Evolutionary conservation across 1,140 invertebrate genomes (phyloP).

Genomic region (Drosophila truncata): DNA sequence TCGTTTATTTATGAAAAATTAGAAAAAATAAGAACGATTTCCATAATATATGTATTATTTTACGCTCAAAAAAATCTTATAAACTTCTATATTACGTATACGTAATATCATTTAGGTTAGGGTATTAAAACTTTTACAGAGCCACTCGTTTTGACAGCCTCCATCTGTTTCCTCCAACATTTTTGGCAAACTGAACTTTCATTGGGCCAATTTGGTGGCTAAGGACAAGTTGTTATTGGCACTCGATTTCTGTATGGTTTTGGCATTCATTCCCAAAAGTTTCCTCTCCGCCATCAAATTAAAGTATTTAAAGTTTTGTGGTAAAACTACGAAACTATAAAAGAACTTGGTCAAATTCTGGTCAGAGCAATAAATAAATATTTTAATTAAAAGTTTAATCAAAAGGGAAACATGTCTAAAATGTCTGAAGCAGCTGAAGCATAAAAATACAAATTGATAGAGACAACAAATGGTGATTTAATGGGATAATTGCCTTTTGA

Average conservation of each 20-base stretch:
- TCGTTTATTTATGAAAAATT: neutral
- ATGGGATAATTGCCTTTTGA: neutral
- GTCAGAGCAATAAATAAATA: slow-evolving; percentile 25
- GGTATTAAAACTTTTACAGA: slow-evolving; percentile 23
- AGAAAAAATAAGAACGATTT: neutral
- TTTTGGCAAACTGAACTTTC: slow-evolving; percentile 41
- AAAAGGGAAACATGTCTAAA: neutral
- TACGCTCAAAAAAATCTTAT: no score
- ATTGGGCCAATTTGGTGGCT: slow-evolving; percentile 51
- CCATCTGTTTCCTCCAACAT: slow-evolving; percentile 14
- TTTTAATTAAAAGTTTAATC: slow-evolving; percentile 40
- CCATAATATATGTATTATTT: neutral
- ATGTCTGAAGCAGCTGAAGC: neutral
- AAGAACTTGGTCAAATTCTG: neutral
- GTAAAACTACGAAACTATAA: slow-evolving; percentile 1
- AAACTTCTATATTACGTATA: neutral
- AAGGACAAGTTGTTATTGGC: slow-evolving; percentile 52
- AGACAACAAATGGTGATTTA: neutral
- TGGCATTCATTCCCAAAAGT: slow-evolving; percentile 23
- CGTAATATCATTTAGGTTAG: neutral
- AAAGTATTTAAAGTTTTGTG: slow-evolving; percentile 46
- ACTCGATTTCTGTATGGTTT: slow-evolving; percentile 41
- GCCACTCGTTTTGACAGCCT: neutral
- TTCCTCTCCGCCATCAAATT: slow-evolving; percentile 22
- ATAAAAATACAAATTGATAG: neutral